Evolutionary conservation across 2,888 invertebrate genomes (phyloP).

Genomic region (Oasisia sp.): DNA sequence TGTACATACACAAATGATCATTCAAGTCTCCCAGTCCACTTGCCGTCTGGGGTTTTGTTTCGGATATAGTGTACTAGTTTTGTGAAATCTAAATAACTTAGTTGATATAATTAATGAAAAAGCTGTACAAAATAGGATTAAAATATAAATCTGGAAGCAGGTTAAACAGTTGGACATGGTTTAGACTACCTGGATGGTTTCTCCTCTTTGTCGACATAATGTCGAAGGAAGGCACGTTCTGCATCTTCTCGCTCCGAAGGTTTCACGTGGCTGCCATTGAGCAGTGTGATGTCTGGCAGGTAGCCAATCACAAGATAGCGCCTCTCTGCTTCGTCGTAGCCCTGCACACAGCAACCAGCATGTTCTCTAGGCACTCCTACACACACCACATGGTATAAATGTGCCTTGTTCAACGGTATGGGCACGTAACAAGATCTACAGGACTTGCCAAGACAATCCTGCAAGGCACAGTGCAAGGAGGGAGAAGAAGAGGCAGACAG

Average conservation of each 20-base stretch:
- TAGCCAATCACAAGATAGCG: slow-evolving; percentile 88
- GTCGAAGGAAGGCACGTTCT: slow-evolving; percentile 90
- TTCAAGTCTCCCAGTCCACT: not conserved
- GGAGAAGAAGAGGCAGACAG: too few species aligned
- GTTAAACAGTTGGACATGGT: not conserved
- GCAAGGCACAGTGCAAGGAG: too few species aligned
- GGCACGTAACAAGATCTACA: too few species aligned
- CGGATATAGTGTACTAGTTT: too few species aligned
- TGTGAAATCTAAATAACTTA: too few species aligned
- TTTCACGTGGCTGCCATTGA: slow-evolving; percentile 91
- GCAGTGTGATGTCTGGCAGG: slow-evolving; percentile 83
- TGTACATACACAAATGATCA: not conserved
- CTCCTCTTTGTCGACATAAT: slow-evolving; percentile 80
- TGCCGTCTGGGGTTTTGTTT: too few species aligned
- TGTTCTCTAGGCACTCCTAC: too few species aligned
- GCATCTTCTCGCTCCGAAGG: slow-evolving; percentile 89
- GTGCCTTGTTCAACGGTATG: not conserved
- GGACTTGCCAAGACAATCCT: too few species aligned
- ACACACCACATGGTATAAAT: not conserved
- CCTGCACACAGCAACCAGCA: slow-evolving; percentile 36
- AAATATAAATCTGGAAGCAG: not conserved
- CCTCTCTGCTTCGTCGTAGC: slow-evolving; percentile 79
- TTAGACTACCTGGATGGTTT: slow-evolving; percentile 73
- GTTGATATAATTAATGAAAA: too few species aligned
- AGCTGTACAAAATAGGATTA: not conserved